Base-by-base conservation (phyloP, 2,113 vertebrate genomes). In the Holacanthus passer region DNA sequence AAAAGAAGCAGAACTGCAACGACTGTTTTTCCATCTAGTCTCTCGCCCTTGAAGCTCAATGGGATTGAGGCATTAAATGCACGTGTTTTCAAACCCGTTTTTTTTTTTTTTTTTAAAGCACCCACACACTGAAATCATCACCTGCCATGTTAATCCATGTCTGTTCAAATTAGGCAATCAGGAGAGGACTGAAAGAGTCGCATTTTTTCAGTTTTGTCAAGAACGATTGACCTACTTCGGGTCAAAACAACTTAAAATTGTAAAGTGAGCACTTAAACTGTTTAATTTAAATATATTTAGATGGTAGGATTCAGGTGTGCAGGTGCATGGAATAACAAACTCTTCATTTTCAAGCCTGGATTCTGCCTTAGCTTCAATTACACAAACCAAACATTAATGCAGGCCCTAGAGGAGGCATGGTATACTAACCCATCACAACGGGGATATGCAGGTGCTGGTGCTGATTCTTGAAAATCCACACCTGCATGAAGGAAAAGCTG, bases 201-300 rank as follows among this genome's bases (percentile, higher is more conserved):
- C 8, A 37, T 20, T 73, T 67, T 59, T 70, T 19, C 39, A 37
- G 19, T 67, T 79, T 90, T 73, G 41, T 77, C 16, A 72, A n/a
- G 22, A 66, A 63, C 0, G 2, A 53, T 35, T 83, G 81, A 76
- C 64, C 85, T 75, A 81, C 73, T 87, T 88, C 4, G n/a, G 52
- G 0, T 70, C 75, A 76, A 62, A 82, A 81, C 16, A 27, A 78
- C 35, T 39, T 20, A 53, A 79, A 82, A 72, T 27, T 24, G 53
- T 58, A 32, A 62, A 47, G 12, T 58, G n/a, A 62, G 4, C 19
- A 50, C 17, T 75, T 27, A 19, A 79, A 32, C 22, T 27, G 22
- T 50, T 60, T 35, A 16, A 81, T 72, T 45, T 45, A 31, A 22
- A 69, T 75, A 19, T 37, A 50, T 47, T 73, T 14, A 45, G 39